Conservation (phyloP, 2,888 invertebrate genomes). For the Lymantria dispar region DNA sequence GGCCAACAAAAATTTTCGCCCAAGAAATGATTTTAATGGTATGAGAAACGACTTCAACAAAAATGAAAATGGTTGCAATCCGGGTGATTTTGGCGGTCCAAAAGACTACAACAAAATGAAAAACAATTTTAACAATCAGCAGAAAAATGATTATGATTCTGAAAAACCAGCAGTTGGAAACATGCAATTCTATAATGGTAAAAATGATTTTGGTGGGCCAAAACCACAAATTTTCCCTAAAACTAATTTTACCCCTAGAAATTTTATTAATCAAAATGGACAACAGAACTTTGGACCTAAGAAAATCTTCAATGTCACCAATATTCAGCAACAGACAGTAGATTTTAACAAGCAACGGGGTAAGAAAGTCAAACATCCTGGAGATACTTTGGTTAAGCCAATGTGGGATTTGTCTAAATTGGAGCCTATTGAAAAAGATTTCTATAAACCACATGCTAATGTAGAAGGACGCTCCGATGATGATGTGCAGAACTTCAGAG, state of each 20-base stretch:
- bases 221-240: slow-evolving; percentile 67
- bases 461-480: slow-evolving; percentile 85
- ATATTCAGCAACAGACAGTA: slow-evolving; percentile 52
- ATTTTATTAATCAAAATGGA: slow-evolving; percentile 57
- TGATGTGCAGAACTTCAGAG: slow-evolving; percentile 89
- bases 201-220: slow-evolving; percentile 76
- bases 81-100: slow-evolving; percentile 75
- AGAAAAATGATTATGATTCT: slow-evolving; percentile 64
- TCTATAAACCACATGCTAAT: slow-evolving; percentile 92
- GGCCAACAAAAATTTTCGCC: slow-evolving; percentile 70
- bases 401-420: slow-evolving; percentile 90
- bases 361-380: slow-evolving; percentile 87
- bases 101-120: slow-evolving; percentile 69
- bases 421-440: slow-evolving; percentile 94
- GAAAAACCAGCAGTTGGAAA: slow-evolving; percentile 60
- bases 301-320: slow-evolving; percentile 58
- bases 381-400: slow-evolving; percentile 88
- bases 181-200: slow-evolving; percentile 73
- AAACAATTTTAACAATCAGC: slow-evolving; percentile 66
- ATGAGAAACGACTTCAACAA: slow-evolving; percentile 70
- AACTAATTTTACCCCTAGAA: slow-evolving; percentile 66
- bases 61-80: slow-evolving; percentile 61
- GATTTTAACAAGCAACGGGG: slow-evolving; percentile 81
- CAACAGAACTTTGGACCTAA: slow-evolving; percentile 65
- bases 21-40: slow-evolving; percentile 76